Base-by-base conservation (phyloP, 2,888 invertebrate genomes). In the Tridacna gigas region DNA sequence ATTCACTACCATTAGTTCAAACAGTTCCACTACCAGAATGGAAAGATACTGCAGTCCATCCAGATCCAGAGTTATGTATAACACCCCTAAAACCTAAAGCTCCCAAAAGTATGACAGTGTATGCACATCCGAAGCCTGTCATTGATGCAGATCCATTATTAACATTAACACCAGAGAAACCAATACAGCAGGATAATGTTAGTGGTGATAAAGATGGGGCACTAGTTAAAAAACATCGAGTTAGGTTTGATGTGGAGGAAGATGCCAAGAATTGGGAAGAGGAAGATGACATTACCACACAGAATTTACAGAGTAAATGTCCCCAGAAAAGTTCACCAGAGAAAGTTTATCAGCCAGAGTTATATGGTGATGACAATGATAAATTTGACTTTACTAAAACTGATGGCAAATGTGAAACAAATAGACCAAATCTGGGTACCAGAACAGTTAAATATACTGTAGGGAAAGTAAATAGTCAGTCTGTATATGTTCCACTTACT, bases 121-220 rank as follows among this genome's bases (percentile, higher is more conserved):
- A 22, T 18, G 20, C 73, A 18, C 76, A 74, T 28, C 60, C 77
- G 65, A 83, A 81, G 60, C 83, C 77, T n/a, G 76, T 77, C 15
- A 56, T 87, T 9, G 79, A 76, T 56, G 88, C 90, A 60, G 91
- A 92, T 61, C 91, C 92, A 12, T 80, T 88, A 37, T 78, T 93
- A 22, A 80, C 89, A 63, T 73, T 93, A 20, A 93, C 93, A 4
- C 93, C 93, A 51, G 90, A 91, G 69, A 91, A 90, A 81, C 47
- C 80, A 0, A 65, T 66, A 18, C 56, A 56, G 0, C 71, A 80
- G 51, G 75, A 56, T 71, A 81, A 69, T 73, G 74, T 76, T 77
- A 25, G 82, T 65, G 69, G 47, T 56, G 63, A 74, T 22, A 65
- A 60, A 74, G 71, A 47, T 13, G 65, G 66, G 79, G 73, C 69